Evolutionary conservation across 2,113 vertebrate species (phyloP).

Genomic region (Lasiurus borealis): DNA sequence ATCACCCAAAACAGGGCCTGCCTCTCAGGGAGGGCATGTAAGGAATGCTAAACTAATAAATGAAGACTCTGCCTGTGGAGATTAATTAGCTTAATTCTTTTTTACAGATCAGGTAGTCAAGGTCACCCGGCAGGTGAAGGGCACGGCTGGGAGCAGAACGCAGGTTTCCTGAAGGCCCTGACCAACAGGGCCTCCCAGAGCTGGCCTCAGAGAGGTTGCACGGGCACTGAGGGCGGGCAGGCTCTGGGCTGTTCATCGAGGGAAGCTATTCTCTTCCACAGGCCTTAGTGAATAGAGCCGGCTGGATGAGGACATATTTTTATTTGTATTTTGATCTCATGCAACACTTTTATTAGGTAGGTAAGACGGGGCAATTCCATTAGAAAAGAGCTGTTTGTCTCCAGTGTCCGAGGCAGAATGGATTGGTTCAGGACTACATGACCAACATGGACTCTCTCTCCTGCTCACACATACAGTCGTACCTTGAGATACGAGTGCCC

Average conservation of each 20-base stretch:
- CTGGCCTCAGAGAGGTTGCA: neutral
- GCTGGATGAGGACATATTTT: neutral
- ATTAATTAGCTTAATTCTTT: neutral
- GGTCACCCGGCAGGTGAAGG: neutral
- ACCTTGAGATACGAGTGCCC: too few species aligned
- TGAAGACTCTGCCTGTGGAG: neutral
- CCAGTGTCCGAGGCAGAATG: neutral
- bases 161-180: neutral
- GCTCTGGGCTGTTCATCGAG: neutral
- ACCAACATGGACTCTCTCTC: neutral
- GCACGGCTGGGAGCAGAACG: neutral
- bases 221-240: neutral
- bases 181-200: neutral
- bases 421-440: neutral
- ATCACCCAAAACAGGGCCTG: neutral
- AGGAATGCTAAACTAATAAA: neutral
- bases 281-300: neutral
- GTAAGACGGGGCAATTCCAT: neutral
- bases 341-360: slow-evolving; percentile 1
- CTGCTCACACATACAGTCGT: neutral
- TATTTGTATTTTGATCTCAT: neutral
- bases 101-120: neutral
- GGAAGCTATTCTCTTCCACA: neutral
- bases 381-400: neutral
- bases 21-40: neutral